A percentile compares a stretch with the other conserved stretches of the same genome.
Evolutionary conservation across 2,888 invertebrate species (phyloP).

Genomic region (Mycogona germanica): DNA sequence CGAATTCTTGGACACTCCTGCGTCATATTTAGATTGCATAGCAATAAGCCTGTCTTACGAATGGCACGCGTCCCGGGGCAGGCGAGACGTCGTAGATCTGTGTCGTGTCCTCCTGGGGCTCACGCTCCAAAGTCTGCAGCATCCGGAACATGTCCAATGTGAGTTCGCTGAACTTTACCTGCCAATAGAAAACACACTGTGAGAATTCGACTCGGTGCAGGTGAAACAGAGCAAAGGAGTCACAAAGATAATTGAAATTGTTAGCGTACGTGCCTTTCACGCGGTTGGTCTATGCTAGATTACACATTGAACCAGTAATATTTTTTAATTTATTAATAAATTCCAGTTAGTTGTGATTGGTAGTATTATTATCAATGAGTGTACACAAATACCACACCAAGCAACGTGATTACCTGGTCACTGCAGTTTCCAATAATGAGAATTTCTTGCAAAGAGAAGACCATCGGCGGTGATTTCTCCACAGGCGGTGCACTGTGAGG

Average conservation of each 20-base stretch:
- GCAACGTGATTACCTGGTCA: conserved; percentile 57
- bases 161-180: conserved; percentile 88
- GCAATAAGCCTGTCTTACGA: conserved; percentile 36
- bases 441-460: conserved; percentile 80
- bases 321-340: no score
- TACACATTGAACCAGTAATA: no score
- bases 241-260: no score
- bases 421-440: conserved; percentile 85
- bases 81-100: conserved; percentile 58
- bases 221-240: no score
- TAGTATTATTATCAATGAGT: no score
- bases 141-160: conserved; percentile 98
- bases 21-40: background rate
- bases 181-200: conserved; percentile 21
- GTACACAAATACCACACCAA: no score
- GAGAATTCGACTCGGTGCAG: no score
- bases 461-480: conserved; percentile 75
- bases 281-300: no score
- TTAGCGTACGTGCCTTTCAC: background rate
- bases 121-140: conserved; percentile 86
- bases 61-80: conserved; percentile 52
- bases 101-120: conserved; percentile 70
- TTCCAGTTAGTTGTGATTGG: no score
- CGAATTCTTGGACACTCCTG: no score
- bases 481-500: conserved; percentile 73